Evolutionary conservation across 1,140 invertebrate genomes (phyloP).

Genomic region (Rhopalosiphum padi): DNA sequence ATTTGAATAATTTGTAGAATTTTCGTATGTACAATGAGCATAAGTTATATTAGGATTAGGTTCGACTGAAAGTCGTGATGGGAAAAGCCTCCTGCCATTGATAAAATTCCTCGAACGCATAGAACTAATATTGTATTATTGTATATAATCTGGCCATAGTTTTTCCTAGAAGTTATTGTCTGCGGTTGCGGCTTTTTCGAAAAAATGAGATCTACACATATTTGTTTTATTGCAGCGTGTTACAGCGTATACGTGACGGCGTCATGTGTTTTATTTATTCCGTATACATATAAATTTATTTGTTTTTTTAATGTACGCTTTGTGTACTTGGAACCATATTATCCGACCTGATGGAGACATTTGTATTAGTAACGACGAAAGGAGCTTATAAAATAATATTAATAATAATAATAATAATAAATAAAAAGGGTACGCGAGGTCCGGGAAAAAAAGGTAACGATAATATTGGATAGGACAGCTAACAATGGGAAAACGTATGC

Average conservation of each 20-base stretch:
- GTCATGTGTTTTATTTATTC: background rate
- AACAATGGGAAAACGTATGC: background rate
- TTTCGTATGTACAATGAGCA: background rate
- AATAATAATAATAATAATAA: background rate
- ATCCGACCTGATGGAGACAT: background rate
- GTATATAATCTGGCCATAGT: background rate
- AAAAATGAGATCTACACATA: background rate
- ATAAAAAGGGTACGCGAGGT: background rate
- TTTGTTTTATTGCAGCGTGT: background rate
- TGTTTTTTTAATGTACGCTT: constrained; percentile 10
- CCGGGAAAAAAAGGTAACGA: background rate
- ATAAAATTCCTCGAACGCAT: background rate
- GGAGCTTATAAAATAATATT: background rate
- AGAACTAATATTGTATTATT: background rate
- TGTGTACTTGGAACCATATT: background rate
- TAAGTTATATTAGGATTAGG: background rate
- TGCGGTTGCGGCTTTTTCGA: background rate
- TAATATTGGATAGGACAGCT: background rate
- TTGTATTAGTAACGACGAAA: background rate
- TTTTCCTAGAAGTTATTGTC: background rate
- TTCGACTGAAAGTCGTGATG: background rate
- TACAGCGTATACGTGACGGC: background rate
- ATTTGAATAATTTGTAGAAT: background rate
- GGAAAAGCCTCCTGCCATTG: background rate
- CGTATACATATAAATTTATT: background rate